Evolutionary conservation across 1,140 invertebrate genomes (phyloP).

Genomic region (Neodiprion fabricii): DNA sequence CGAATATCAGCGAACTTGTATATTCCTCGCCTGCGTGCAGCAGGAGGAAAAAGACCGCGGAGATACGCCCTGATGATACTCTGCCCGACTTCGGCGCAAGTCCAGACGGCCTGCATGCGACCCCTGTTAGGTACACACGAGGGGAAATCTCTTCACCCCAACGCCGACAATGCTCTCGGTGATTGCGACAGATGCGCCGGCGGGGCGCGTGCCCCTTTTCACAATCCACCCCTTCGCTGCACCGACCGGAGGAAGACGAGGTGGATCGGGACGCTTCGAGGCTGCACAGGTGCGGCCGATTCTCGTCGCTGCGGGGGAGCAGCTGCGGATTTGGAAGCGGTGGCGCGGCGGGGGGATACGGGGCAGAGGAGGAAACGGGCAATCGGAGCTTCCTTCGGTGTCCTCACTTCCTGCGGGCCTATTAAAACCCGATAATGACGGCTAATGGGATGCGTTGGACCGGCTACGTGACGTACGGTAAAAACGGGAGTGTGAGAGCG

Average conservation of each 20-base stretch:
- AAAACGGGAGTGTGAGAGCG: slow-evolving; percentile 20
- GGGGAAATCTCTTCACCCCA: background rate
- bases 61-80: no score
- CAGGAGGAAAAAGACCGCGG: no score
- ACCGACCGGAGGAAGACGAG: slow-evolving; percentile 10
- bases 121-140: background rate
- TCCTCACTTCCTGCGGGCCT: background rate
- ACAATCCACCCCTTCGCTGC: slow-evolving; percentile 30
- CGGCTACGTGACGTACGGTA: background rate
- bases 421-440: slow-evolving; percentile 8
- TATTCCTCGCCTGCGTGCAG: no score
- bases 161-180: slow-evolving; percentile 30
- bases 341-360: no score
- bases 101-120: background rate
- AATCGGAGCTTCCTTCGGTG: slow-evolving; percentile 25
- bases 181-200: slow-evolving; percentile 38
- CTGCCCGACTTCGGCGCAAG: background rate
- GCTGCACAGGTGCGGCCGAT: slow-evolving; percentile 36
- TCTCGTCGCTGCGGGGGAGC: no score
- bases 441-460: background rate
- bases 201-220: slow-evolving; percentile 35
- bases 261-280: slow-evolving; percentile 4
- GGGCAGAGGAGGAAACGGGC: slow-evolving; percentile 16
- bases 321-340: no score
- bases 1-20: no score